These are phyloP conservation scores for Pterophyllum scalare DNA, from an alignment of 2,113 vertebrate genomes.

Conservation along the genomic window DNA sequence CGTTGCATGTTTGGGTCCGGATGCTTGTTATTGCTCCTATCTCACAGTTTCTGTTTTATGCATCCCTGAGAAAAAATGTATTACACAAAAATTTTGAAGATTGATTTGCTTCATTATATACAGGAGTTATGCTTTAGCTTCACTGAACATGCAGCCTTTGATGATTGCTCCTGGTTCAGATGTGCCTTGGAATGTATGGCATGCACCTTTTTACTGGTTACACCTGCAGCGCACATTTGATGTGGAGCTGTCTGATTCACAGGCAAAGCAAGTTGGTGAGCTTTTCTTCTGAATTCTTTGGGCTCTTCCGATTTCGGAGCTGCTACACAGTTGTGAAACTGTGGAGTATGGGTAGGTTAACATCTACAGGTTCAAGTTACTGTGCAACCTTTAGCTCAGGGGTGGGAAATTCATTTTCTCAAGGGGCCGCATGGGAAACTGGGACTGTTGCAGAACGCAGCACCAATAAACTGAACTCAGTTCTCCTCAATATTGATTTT, in stretches of 20 bases:
- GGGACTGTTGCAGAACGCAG: background rate
- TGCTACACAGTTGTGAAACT: background rate
- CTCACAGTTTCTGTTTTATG: background rate
- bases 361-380: background rate
- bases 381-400: background rate
- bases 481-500: background rate
- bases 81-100: background rate
- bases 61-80: too few relatives aligned
- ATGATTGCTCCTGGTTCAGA: background rate
- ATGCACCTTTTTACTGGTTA: background rate
- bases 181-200: background rate
- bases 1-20: background rate
- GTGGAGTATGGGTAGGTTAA: background rate
- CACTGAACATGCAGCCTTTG: background rate
- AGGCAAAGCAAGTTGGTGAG: background rate
- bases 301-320: background rate
- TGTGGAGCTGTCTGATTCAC: background rate
- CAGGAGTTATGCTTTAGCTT: background rate
- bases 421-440: background rate
- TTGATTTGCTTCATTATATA: background rate
- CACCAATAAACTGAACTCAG: background rate
- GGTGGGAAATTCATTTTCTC: background rate
- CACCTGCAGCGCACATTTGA: background rate
- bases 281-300: background rate
- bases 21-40: rapidly evolving